Percentiles rank a stretch among this genome's conserved stretches.
Conservation (phyloP, 1,140 invertebrate genomes). For the Varroa destructor region DNA sequence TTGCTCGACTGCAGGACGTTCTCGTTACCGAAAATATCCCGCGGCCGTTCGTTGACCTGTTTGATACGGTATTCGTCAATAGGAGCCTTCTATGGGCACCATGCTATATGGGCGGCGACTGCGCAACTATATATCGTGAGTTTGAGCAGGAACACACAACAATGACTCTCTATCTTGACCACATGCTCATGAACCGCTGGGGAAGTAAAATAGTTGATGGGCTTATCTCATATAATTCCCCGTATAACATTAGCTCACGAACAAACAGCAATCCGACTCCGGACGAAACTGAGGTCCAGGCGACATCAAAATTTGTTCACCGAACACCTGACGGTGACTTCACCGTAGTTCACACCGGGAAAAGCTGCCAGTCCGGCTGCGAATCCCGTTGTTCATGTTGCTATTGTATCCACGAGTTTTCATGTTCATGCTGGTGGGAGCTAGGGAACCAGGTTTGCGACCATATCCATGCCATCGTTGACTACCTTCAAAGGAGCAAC, state of each 20-base stretch:
- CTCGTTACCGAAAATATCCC: conserved; percentile 13
- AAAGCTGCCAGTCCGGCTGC: conserved; percentile 5
- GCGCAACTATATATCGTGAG: background rate
- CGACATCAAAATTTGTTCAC: conserved; percentile 1
- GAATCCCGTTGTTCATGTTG: conserved; percentile 10
- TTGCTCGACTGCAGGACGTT: background rate
- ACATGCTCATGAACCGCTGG: conserved; percentile 27
- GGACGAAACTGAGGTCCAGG: conserved; percentile 3
- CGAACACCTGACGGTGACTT: background rate
- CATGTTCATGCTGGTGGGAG: conserved; percentile 10
- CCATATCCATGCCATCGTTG: background rate
- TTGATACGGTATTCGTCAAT: conserved; percentile 5
- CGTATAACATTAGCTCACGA: background rate
- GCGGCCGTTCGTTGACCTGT: background rate
- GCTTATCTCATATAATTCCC: conserved; percentile 9
- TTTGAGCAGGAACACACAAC: conserved; percentile 8
- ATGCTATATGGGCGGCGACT: conserved; percentile 17
- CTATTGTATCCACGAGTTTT: conserved; percentile 21
- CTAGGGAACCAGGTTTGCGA: background rate
- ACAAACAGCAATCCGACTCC: background rate
- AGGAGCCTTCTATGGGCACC: conserved; percentile 11
- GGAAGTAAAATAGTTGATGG: conserved; percentile 1
- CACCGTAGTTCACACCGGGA: conserved; percentile 13
- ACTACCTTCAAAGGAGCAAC: background rate
- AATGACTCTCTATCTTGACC: conserved; percentile 2